Evolutionary conservation across 2,888 invertebrate species (phyloP), one percentile per base, ranked within the genome.

Genomic region (Teinopalpus imperialis): DNA sequence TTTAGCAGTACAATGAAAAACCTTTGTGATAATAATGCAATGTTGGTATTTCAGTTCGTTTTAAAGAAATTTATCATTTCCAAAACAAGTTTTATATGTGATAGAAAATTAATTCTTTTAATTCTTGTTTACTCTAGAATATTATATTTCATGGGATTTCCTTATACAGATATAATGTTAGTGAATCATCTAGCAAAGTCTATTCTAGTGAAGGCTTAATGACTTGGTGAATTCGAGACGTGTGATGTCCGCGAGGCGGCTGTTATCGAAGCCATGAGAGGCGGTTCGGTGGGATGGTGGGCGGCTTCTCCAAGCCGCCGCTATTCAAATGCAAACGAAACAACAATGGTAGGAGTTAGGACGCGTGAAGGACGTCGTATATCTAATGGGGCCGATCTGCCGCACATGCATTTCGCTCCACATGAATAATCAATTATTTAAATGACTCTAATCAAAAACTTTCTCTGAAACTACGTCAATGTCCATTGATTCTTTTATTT

Each of bases 371-470:
- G 87, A 83, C 87, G 81, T 73, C 71, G 81, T 69, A 81, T 82
- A 85, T 83, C 80, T 81, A 78, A 85, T 83, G 76, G 56, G 66
- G 71, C 71, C 71, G 79, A 83, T 82, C 82, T 75, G 75, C 66
- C 74, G 72, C 74, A 80, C 74, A 82, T 79, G 76, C 77, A 78
- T 81, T 78, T 79, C 66, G 75, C 75, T 78, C 74, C 72, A 81
- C 80, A 85, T 87, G 86, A 87, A 89, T 88, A 88, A 86, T 80
- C 81, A 86, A 87, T 86, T 86, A 87, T 86, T 86, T 69, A 85
- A 86, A 89, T 85, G 63, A 72, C 62, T 66, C 72, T 77, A 79
- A 81, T 81, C 76, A 76, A 74, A 78, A 70, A 66, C 70, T 79
- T 80, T 76, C 66, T 61, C 66, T 69, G 73, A 64, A 69, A 61